These are phyloP conservation scores for Mormyrus iriodes DNA, from an alignment of 2,113 vertebrate genomes.

Conservation along the genomic window DNA sequence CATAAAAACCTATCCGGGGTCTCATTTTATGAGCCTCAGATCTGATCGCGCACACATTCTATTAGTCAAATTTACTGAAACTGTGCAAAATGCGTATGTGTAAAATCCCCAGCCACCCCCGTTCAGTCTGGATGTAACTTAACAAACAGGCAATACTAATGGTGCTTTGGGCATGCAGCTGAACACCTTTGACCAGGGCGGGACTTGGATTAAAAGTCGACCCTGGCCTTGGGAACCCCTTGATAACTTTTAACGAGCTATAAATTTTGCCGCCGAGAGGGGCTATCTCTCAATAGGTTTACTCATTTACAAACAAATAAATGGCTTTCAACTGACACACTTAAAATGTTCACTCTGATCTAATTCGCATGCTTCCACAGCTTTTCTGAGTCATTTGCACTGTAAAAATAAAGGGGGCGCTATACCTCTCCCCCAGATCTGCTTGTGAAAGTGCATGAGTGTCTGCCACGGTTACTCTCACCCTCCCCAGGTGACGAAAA, in stretches of 20 bases:
- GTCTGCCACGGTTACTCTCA: neutral
- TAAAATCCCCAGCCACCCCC: neutral
- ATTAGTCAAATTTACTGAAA: neutral
- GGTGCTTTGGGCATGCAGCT: neutral
- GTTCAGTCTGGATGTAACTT: neutral
- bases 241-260: neutral
- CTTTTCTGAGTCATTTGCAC: neutral
- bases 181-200: neutral
- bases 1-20: neutral
- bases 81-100: neutral
- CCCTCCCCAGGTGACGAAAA: constrained; percentile 6
- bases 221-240: neutral
- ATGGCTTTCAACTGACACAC: neutral
- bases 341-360: neutral
- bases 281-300: neutral
- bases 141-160: neutral
- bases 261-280: neutral
- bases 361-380: neutral
- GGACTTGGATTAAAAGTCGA: neutral
- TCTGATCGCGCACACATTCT: neutral
- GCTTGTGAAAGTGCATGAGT: neutral
- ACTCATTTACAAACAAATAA: neutral
- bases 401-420: neutral
- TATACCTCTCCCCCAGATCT: neutral
- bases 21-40: neutral